Conservation (phyloP, 1,140 invertebrate species). For the Pomphorhynchus laevis region DNA sequence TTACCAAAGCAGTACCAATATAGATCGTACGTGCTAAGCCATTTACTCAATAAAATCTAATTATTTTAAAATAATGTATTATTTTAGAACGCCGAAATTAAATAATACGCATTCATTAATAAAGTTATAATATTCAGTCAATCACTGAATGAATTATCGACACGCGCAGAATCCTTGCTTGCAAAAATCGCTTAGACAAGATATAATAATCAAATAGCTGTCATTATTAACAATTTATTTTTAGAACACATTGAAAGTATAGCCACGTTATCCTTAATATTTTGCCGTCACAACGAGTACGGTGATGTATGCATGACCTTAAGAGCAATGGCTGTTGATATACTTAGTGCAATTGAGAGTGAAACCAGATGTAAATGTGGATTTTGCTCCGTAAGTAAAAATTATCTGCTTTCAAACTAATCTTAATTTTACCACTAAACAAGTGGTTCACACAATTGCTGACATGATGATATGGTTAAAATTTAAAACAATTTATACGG, state of each 20-base stretch:
- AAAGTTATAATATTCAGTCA: too few species aligned
- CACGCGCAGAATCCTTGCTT: too few species aligned
- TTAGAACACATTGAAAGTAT: conserved; percentile 63
- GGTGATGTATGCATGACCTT: conserved; percentile 49
- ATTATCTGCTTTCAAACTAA: not conserved
- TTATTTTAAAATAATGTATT: not conserved
- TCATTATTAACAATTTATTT: conserved; percentile 5
- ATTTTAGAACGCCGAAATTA: too few species aligned
- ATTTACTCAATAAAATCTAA: too few species aligned
- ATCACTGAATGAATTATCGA: too few species aligned
- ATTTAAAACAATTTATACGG: conserved; percentile 5
- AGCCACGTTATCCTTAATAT: too few species aligned
- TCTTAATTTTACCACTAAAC: not conserved
- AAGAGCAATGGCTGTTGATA: conserved; percentile 51
- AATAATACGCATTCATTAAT: too few species aligned
- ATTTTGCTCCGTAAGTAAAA: conserved; percentile 52
- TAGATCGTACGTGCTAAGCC: too few species aligned
- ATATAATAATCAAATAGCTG: not conserved
- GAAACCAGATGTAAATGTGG: conserved; percentile 63
- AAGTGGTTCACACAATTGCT: not conserved
- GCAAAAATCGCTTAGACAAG: too few species aligned
- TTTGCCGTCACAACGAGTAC: too few species aligned
- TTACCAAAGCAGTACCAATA: too few species aligned
- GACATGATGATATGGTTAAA: not conserved
- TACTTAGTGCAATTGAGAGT: conserved; percentile 40